Percentiles rank a stretch among this genome's conserved stretches.
These are phyloP conservation scores for Caenorhabditis tropicalis DNA, from an alignment of 1,140 invertebrate genomes.

Conservation along the genomic window DNA sequence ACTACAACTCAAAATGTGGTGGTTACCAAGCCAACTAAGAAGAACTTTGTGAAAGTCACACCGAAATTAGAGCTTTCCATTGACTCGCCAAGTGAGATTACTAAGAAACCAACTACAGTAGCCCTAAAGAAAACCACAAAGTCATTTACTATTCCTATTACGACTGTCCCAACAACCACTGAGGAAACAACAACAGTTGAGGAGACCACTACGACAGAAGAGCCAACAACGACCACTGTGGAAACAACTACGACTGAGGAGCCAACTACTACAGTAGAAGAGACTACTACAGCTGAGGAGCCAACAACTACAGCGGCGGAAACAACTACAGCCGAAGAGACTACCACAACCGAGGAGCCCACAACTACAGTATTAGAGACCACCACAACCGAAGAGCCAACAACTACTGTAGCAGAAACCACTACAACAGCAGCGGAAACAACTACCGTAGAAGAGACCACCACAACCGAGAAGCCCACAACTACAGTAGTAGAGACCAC, in stretches of 20 bases:
- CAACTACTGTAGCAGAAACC: not conserved
- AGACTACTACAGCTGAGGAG: not conserved
- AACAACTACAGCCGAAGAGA: not conserved
- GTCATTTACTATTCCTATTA: not conserved
- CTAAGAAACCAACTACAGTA: not conserved
- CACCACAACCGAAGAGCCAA: not conserved
- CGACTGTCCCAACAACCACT: too few species aligned
- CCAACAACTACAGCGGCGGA: not conserved
- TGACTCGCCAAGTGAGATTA: not conserved
- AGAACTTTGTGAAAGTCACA: not conserved
- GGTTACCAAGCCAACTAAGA: not conserved
- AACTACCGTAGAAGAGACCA: not conserved
- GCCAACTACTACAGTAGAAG: not conserved
- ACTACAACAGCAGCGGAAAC: not conserved
- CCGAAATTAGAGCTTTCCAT: not conserved
- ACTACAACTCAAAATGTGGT: not conserved
- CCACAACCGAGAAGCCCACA: not conserved
- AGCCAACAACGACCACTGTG: not conserved
- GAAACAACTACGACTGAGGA: not conserved
- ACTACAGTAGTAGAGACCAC: not conserved
- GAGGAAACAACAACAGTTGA: too few species aligned
- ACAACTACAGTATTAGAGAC: not conserved
- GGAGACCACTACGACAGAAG: not conserved
- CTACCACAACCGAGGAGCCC: not conserved
- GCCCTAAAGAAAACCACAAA: not conserved